Percentiles rank a stretch among this genome's conserved stretches.
Conservation (phyloP, 2,888 invertebrate species). For the Acrobeloides nanus region DNA sequence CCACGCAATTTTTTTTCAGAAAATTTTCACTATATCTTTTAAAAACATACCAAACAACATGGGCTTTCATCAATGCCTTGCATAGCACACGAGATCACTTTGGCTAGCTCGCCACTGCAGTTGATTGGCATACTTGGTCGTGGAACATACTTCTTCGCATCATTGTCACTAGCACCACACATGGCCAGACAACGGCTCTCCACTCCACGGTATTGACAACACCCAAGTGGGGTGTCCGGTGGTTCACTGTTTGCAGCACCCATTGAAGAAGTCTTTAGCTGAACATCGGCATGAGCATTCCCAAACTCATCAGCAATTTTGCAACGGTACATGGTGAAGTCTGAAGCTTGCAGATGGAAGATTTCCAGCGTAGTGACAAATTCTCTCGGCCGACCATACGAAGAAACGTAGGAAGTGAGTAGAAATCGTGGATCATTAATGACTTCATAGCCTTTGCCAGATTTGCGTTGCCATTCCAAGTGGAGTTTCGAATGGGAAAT, state of each 20-base stretch:
- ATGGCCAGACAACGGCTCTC: conserved; percentile 24
- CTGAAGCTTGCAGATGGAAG: conserved; percentile 11
- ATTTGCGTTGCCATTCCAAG: conserved; percentile 16
- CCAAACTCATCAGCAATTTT: conserved; percentile 26
- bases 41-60: conserved; percentile 19
- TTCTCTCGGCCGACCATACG: conserved; percentile 23
- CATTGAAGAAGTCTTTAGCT: conserved; percentile 6
- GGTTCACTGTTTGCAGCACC: conserved; percentile 11
- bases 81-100: conserved; percentile 36
- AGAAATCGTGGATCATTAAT: conserved; percentile 9
- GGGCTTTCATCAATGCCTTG: conserved; percentile 16
- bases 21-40: no score
- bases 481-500: conserved; percentile 5
- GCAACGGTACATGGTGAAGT: conserved; percentile 29
- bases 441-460: conserved; percentile 6
- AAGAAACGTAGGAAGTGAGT: conserved; percentile 19
- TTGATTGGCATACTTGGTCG: conserved; percentile 28
- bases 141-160: conserved; percentile 18
- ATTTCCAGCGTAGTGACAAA: conserved; percentile 28
- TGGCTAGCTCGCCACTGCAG: conserved; percentile 26
- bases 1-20: no score
- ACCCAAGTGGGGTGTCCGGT: conserved; percentile 26
- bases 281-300: conserved; percentile 16
- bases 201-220: conserved; percentile 24
- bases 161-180: conserved; percentile 25